phyloP scores from a whole-genome alignment of 37 sponge, comb jelly and placozoan genomes.

The Spongia lamella region DNA sequence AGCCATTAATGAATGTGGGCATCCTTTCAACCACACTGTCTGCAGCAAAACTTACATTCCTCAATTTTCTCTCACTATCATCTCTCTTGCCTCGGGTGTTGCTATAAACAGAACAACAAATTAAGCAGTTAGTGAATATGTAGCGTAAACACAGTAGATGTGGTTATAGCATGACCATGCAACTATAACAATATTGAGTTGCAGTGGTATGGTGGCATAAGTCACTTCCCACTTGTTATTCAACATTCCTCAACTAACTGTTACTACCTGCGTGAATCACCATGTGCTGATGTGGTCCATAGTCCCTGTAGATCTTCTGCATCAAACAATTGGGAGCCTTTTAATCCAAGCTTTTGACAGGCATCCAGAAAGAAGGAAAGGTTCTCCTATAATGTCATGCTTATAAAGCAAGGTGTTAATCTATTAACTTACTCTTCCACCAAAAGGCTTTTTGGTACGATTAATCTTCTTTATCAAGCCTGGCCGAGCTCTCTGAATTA shows the following conservation, averaged over 20 bases:
- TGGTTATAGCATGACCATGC: too few relatives aligned
- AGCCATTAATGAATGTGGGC: neutral
- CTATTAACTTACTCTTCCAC: conserved; percentile 52
- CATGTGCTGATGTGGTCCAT: neutral
- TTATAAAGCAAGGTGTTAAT: neutral
- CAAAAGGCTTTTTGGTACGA: conserved; percentile 58
- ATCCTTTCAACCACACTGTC: neutral
- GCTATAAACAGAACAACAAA: too few relatives aligned
- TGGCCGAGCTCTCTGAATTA: conserved; percentile 49
- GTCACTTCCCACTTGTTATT: too few relatives aligned
- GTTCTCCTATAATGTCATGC: conserved; percentile 61
- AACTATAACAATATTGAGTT: too few relatives aligned
- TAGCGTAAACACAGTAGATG: too few relatives aligned
- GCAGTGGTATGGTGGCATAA: too few relatives aligned
- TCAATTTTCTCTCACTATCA: conserved; percentile 42
- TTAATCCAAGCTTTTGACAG: conserved; percentile 75
- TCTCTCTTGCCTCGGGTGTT: conserved; percentile 7
- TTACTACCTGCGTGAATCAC: neutral
- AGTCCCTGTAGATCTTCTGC: conserved; percentile 47
- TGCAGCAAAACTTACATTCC: conserved; percentile 41
- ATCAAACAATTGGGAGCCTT: conserved; percentile 75
- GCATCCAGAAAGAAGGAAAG: conserved; percentile 71
- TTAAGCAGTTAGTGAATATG: too few relatives aligned
- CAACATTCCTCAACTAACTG: too few relatives aligned
- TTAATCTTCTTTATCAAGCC: conserved; percentile 71